These are phyloP conservation scores for Asbolus verrucosus DNA, from an alignment of 1,140 invertebrate genomes.

Conservation along the genomic window DNA sequence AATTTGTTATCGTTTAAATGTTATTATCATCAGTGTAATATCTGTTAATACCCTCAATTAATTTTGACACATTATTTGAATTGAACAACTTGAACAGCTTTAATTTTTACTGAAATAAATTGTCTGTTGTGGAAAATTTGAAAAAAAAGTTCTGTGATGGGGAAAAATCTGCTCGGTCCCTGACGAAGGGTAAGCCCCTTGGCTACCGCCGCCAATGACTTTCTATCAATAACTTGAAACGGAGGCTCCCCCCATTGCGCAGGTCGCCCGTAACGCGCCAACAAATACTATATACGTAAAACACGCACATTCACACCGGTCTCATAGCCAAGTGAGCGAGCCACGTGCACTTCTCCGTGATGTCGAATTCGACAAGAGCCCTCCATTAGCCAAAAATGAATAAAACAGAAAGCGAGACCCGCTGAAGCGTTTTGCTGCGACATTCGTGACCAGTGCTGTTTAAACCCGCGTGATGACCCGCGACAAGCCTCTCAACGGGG, in stretches of 20 bases:
- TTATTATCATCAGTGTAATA: too few species aligned
- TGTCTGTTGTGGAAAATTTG: too few species aligned
- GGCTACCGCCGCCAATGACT: not conserved
- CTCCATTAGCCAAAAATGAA: constrained; percentile 5
- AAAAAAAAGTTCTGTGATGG: too few species aligned
- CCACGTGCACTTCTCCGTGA: constrained; percentile 32
- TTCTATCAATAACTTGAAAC: not conserved
- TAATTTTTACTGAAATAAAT: too few species aligned
- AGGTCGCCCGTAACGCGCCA: constrained; percentile 21
- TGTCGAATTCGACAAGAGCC: constrained; percentile 20
- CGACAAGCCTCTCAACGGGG: constrained; percentile 19
- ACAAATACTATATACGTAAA: constrained; percentile 35
- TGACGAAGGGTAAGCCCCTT: too few species aligned
- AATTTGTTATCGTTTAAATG: too few species aligned
- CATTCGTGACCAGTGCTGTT: too few species aligned
- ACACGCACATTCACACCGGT: not conserved
- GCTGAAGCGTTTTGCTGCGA: not conserved
- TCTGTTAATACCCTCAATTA: too few species aligned
- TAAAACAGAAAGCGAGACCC: not conserved
- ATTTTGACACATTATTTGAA: too few species aligned
- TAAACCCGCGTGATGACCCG: constrained; percentile 49
- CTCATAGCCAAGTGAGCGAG: not conserved
- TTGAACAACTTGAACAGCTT: too few species aligned
- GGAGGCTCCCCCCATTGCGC: not conserved
- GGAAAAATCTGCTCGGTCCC: too few species aligned